Evolutionary conservation across 2,888 invertebrate species (phyloP).

Genomic region (Agrotis puta): DNA sequence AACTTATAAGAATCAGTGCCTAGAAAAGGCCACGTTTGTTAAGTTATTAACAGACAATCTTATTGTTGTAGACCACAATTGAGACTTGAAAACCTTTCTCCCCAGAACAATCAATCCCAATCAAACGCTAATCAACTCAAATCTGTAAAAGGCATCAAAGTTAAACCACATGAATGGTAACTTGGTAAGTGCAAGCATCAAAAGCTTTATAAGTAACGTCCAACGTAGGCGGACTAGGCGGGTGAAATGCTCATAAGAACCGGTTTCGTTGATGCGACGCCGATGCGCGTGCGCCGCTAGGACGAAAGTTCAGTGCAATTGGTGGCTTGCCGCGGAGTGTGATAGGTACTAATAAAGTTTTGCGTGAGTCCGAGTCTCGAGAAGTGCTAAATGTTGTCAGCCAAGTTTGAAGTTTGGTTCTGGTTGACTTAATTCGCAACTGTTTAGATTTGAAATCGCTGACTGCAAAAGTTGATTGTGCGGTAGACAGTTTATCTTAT

Average conservation of each 20-base stretch:
- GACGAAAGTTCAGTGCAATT: slow-evolving; percentile 65
- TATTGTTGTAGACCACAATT: slow-evolving; percentile 1
- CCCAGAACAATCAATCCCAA: slow-evolving; percentile 42
- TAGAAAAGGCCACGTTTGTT: neutral
- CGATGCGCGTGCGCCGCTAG: slow-evolving; percentile 63
- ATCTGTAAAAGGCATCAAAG: slow-evolving; percentile 46
- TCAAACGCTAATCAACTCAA: slow-evolving; percentile 37
- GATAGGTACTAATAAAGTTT: slow-evolving; percentile 32
- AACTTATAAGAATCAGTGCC: neutral
- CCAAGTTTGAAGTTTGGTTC: neutral
- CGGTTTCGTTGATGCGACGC: slow-evolving; percentile 70
- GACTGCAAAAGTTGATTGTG: slow-evolving; percentile 2
- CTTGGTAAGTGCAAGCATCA: slow-evolving; percentile 46
- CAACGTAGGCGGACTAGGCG: slow-evolving; percentile 71
- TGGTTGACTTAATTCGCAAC: slow-evolving; percentile 1
- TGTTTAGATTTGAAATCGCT: slow-evolving; percentile 17
- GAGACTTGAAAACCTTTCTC: slow-evolving; percentile 25
- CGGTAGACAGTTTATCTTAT: neutral
- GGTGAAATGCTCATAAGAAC: slow-evolving; percentile 71
- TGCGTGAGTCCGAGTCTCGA: slow-evolving; percentile 3
- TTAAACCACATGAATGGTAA: slow-evolving; percentile 46
- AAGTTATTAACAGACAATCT: slow-evolving; percentile 13
- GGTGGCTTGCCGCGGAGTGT: slow-evolving; percentile 44
- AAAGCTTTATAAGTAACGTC: slow-evolving; percentile 64
- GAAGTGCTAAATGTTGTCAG: slow-evolving; percentile 42